Evolutionary conservation across 92 coral and sea anemone species (phyloP).

Genomic region (Parazoanthus atlanticus): DNA sequence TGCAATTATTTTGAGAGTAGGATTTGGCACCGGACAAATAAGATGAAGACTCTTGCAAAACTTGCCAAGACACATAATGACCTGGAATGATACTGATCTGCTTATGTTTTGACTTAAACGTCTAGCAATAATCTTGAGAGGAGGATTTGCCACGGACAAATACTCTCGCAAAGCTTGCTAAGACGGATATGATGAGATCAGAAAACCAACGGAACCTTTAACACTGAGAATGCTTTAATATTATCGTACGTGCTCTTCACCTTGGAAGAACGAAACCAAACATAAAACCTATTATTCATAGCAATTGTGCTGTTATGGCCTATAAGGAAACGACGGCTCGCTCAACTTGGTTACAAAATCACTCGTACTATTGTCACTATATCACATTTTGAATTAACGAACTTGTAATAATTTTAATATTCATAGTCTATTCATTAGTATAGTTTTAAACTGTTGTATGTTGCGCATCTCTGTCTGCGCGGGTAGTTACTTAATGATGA

Average conservation of each 20-base stretch:
- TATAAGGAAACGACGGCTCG: neutral
- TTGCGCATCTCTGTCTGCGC: too few species aligned
- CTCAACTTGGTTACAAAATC: neutral
- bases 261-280: neutral
- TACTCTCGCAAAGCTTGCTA: neutral
- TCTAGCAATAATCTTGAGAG: neutral
- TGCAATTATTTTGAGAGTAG: too few species aligned
- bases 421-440: too few species aligned
- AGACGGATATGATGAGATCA: neutral
- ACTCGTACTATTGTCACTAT: neutral
- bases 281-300: neutral
- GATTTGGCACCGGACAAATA: too few species aligned
- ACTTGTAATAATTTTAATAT: too few species aligned
- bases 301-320: neutral
- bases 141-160: neutral
- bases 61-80: too few species aligned
- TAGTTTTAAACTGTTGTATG: too few species aligned
- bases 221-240: neutral
- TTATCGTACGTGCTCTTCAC: neutral
- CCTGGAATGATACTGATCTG: too few species aligned
- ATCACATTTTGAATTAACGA: too few species aligned
- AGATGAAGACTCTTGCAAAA: too few species aligned
- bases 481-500: too few species aligned
- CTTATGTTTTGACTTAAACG: neutral
- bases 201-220: neutral